Evolutionary conservation across 1,140 invertebrate genomes (phyloP).

Genomic region (Physella acuta): DNA sequence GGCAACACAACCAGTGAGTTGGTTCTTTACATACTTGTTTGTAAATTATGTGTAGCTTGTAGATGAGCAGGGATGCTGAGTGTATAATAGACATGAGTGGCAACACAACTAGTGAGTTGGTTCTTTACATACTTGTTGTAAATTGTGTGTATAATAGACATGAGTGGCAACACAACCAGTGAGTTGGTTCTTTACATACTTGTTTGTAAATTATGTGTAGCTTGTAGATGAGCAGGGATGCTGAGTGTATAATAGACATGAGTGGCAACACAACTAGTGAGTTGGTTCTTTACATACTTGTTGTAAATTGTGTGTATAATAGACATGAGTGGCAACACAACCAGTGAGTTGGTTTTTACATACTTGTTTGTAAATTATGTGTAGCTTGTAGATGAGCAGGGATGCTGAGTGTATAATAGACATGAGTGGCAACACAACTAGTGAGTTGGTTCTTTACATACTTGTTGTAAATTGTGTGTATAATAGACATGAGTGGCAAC

Average conservation of each 20-base stretch:
- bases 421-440: conserved; percentile 82
- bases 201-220: background rate
- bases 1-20: background rate
- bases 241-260: conserved; percentile 60
- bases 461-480: background rate
- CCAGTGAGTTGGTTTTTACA: background rate
- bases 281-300: no score
- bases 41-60: no score
- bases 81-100: background rate
- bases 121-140: no score
- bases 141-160: background rate
- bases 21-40: background rate
- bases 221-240: conserved; percentile 82
- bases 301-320: conserved; percentile 93
- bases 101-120: background rate
- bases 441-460: conserved; percentile 50
- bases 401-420: conserved; percentile 96
- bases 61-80: background rate
- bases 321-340: conserved; percentile 82
- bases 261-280: conserved; percentile 2
- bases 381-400: conserved; percentile 86
- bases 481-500: background rate
- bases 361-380: no score
- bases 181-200: background rate
- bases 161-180: background rate